phyloP scores from a whole-genome alignment of 2,888 invertebrate species.

The Hirudinaria manillensis region DNA sequence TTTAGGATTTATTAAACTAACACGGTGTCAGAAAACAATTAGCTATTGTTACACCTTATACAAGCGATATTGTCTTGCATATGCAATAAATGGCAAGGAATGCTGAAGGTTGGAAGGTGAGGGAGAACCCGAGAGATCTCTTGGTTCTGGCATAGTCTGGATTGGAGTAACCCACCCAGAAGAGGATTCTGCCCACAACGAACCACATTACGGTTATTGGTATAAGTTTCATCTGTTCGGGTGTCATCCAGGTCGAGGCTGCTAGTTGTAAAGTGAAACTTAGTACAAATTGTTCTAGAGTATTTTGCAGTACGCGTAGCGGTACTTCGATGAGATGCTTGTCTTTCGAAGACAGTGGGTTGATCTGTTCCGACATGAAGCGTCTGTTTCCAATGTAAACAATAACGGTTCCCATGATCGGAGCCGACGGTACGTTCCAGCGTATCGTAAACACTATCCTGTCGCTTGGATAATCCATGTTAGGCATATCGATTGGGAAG shows the following conservation, averaged over 20 bases:
- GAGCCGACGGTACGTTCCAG: slow-evolving; percentile 38
- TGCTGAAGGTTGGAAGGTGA: slow-evolving; percentile 32
- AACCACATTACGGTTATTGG: slow-evolving; percentile 39
- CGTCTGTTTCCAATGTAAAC: slow-evolving; percentile 32
- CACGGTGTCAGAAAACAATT: too few relatives aligned
- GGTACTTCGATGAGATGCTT: slow-evolving; percentile 36
- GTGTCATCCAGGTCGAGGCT: slow-evolving; percentile 36
- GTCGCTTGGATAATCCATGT: slow-evolving; percentile 25
- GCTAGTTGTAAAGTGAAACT: slow-evolving; percentile 38
- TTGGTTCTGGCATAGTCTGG: slow-evolving; percentile 28
- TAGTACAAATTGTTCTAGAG: slow-evolving; percentile 40
- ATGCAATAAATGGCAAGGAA: slow-evolving; percentile 22
- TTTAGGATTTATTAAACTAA: too few relatives aligned
- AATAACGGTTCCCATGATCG: slow-evolving; percentile 36
- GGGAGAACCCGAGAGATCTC: slow-evolving; percentile 36
- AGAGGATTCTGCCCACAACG: slow-evolving; percentile 38
- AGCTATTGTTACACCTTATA: too few relatives aligned
- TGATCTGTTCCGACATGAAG: slow-evolving; percentile 36
- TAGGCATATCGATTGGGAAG: background rate
- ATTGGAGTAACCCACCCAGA: slow-evolving; percentile 39
- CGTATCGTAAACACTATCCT: slow-evolving; percentile 39
- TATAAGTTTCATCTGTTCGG: slow-evolving; percentile 36
- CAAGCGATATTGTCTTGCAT: background rate
- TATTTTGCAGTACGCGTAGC: slow-evolving; percentile 37
- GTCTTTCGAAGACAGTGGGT: slow-evolving; percentile 39